Evolutionary conservation across 1,140 invertebrate genomes (phyloP).

Genomic region (Tetragonula clypearis): DNA sequence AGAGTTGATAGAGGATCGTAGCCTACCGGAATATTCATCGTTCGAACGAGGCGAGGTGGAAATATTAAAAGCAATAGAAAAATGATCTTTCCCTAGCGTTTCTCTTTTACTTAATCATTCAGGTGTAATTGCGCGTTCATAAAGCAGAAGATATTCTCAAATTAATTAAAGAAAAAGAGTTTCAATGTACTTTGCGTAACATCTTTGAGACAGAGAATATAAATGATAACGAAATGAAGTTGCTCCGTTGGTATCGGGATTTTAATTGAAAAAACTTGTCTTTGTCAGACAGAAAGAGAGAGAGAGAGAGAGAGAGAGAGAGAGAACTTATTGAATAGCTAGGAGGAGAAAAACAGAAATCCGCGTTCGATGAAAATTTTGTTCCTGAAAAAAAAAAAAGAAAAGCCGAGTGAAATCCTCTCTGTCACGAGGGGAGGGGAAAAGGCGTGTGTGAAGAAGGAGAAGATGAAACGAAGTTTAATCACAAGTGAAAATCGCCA

Average conservation of each 20-base stretch:
- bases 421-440: no score
- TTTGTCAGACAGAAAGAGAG: not conserved
- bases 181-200: not conserved
- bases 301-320: no score
- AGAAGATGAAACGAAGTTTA: slow-evolving; percentile 22
- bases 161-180: not conserved
- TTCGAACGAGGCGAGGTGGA: not conserved
- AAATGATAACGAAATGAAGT: not conserved
- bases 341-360: not conserved
- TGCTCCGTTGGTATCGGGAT: not conserved
- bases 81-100: not conserved
- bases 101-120: not conserved
- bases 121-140: not conserved
- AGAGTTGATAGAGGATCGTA: no score
- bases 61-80: not conserved
- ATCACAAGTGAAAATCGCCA: slow-evolving; percentile 26
- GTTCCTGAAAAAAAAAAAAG: not conserved
- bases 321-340: not conserved
- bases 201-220: not conserved
- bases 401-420: not conserved
- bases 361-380: not conserved
- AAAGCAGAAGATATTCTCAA: not conserved
- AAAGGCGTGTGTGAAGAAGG: not conserved
- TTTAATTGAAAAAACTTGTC: not conserved
- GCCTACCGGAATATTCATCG: no score